Percentiles rank a stretch among this genome's conserved stretches.
phyloP scores from a whole-genome alignment of 2,797 vertebrate species.

The Falco rusticolus region DNA sequence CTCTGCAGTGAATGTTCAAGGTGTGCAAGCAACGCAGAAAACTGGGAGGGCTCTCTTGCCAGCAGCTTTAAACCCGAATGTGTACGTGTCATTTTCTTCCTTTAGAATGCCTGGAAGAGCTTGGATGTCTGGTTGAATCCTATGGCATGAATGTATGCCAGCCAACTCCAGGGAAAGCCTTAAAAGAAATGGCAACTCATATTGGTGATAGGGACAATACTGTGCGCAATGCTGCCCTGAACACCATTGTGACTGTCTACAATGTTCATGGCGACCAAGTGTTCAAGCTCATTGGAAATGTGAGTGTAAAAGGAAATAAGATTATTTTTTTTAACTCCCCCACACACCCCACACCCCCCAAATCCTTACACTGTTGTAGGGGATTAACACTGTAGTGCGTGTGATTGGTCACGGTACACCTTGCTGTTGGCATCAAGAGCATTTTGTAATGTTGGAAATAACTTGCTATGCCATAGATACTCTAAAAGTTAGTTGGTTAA shows the following conservation, averaged over 20 bases:
- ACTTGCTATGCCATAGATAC: not conserved
- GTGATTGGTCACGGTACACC: not conserved
- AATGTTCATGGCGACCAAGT: constrained; percentile 96
- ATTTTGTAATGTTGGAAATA: not conserved
- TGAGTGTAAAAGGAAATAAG: constrained; percentile 73
- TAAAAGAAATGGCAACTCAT: constrained; percentile 95
- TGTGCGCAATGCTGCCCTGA: constrained; percentile 95
- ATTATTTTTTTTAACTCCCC: too few species aligned
- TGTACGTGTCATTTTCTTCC: not conserved
- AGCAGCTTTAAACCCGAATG: not conserved
- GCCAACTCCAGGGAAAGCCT: constrained; percentile 91
- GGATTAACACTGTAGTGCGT: not conserved
- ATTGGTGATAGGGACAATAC: constrained; percentile 96
- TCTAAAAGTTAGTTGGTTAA: not conserved
- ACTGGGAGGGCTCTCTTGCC: not conserved
- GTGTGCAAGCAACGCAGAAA: not conserved
- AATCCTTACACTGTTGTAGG: not conserved
- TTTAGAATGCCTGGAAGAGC: constrained; percentile 84
- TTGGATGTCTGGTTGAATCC: constrained; percentile 81
- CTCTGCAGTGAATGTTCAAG: not conserved
- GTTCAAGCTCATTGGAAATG: constrained; percentile 98
- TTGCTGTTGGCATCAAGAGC: not conserved
- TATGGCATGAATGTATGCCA: constrained; percentile 95
- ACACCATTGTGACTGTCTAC: constrained; percentile 95
- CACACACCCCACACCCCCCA: too few species aligned